These are phyloP conservation scores for Dermochelys coriacea DNA, from an alignment of 2,797 vertebrate genomes.

Conservation along the genomic window DNA sequence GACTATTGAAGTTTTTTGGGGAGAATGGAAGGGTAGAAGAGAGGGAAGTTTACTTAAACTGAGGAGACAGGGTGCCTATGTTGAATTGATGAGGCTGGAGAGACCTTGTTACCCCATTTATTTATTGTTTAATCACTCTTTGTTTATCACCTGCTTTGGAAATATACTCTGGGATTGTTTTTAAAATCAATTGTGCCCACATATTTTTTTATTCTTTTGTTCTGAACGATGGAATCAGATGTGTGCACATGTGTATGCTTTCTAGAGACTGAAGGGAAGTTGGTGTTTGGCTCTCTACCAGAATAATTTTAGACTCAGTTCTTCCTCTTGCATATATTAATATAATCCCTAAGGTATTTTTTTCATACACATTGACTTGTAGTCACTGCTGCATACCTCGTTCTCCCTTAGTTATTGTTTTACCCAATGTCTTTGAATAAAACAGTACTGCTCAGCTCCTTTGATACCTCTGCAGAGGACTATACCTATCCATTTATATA, in stretches of 20 bases:
- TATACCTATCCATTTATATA: neutral
- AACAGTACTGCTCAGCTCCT: neutral
- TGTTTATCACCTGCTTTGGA: neutral
- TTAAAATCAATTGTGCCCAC: slow-evolving; percentile 37
- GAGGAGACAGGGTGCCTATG: neutral
- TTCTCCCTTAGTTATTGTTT: neutral
- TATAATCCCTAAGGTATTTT: neutral
- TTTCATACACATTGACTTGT: neutral
- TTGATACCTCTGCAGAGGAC: neutral
- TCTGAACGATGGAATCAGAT: neutral
- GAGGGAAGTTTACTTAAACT: neutral
- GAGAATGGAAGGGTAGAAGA: neutral
- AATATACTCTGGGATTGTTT: neutral
- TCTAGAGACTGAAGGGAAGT: neutral
- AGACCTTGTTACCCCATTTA: neutral
- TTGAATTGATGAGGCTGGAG: neutral
- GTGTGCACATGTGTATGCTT: neutral
- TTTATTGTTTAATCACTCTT: neutral
- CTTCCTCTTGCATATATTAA: neutral
- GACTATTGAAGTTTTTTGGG: neutral
- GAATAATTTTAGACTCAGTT: slow-evolving; percentile 12
- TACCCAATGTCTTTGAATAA: neutral
- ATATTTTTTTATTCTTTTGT: slow-evolving; percentile 19
- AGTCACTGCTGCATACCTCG: neutral
- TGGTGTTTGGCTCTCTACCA: neutral